Percentiles rank a stretch among this genome's conserved stretches.
These are phyloP conservation scores for Hyperoplus immaculatus DNA, from an alignment of 2,797 vertebrate genomes.

Conservation along the genomic window DNA sequence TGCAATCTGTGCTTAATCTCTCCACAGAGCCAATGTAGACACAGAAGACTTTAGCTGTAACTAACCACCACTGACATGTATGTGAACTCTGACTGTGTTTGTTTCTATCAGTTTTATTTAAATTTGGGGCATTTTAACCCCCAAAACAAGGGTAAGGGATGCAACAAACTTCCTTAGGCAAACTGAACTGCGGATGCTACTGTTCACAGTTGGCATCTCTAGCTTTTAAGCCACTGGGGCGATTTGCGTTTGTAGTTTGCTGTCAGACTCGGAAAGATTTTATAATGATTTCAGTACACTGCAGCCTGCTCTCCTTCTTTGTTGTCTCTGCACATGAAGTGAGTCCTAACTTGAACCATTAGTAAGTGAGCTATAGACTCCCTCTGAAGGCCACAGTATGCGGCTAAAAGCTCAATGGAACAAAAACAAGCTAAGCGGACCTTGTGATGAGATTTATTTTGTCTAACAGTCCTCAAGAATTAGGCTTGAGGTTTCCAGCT, in stretches of 20 bases:
- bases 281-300: background rate
- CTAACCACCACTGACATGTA: background rate
- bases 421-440: too few species aligned
- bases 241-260: background rate
- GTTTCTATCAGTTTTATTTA: background rate
- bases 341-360: background rate
- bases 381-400: too few species aligned
- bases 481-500: constrained; percentile 4
- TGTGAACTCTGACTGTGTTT: background rate
- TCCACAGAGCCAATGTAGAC: background rate
- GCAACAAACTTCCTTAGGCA: background rate
- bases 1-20: constrained; percentile 12
- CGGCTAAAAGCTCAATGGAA: too few species aligned
- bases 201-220: background rate
- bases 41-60: background rate
- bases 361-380: background rate
- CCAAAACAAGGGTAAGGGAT: background rate
- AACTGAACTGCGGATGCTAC: background rate
- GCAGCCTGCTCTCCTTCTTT: background rate
- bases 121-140: background rate
- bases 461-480: background rate
- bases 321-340: background rate
- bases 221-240: background rate
- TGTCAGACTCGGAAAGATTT: background rate
- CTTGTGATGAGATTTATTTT: background rate